phyloP scores from a whole-genome alignment of 2,113 vertebrate species.

The Hyperopisus bebe region DNA sequence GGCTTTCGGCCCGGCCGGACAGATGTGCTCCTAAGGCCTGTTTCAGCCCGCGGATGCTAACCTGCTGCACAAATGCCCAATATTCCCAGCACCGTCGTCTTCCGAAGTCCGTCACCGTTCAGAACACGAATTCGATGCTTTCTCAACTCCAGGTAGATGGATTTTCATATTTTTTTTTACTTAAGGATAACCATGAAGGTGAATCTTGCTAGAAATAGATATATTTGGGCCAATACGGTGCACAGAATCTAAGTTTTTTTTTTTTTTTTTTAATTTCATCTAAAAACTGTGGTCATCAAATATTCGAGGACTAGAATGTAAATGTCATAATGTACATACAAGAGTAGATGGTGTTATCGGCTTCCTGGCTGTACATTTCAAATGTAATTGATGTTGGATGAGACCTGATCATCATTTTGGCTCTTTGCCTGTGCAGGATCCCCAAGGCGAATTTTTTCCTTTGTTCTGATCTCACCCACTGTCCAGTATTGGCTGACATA shows the following conservation, averaged over 20 bases:
- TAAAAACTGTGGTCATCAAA: background rate
- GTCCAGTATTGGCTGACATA: background rate
- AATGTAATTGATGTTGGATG: background rate
- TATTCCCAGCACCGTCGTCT: background rate
- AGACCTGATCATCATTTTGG: background rate
- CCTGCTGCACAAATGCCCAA: background rate
- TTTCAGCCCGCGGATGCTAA: background rate
- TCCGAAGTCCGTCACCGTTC: background rate
- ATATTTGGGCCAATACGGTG: too few relatives aligned
- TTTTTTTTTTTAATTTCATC: background rate
- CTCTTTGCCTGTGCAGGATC: background rate
- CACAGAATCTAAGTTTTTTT: too few relatives aligned
- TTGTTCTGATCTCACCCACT: background rate
- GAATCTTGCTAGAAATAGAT: background rate
- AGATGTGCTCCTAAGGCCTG: background rate
- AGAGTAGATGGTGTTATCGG: background rate
- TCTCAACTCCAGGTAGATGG: background rate
- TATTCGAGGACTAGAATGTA: background rate
- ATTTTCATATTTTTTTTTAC: background rate
- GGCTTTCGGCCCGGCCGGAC: background rate
- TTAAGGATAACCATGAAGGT: background rate
- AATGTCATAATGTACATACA: background rate
- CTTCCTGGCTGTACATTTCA: background rate
- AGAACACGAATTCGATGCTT: background rate
- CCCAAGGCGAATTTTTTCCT: background rate